Conservation (phyloP, 1,140 invertebrate species). For the Zaprionus capensis region DNA sequence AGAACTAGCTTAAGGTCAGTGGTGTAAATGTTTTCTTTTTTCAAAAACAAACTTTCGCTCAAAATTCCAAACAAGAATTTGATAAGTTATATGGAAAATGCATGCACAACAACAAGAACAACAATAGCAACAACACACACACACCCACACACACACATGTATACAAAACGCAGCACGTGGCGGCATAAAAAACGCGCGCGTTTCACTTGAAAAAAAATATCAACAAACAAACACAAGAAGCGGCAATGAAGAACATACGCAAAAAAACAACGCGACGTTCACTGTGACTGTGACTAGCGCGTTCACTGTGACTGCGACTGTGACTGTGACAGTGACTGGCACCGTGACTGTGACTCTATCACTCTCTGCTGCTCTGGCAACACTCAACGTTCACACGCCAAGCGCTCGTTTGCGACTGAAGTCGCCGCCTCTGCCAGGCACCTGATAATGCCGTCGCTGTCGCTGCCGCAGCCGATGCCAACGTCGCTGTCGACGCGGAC, state of each 20-base stretch:
- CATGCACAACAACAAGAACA: slow-evolving; percentile 23
- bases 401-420: slow-evolving; percentile 79
- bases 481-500: slow-evolving; percentile 7
- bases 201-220: slow-evolving; percentile 39
- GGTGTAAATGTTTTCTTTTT: neutral
- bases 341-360: neutral
- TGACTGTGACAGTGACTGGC: slow-evolving; percentile 1
- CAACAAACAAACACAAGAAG: slow-evolving; percentile 20
- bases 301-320: slow-evolving; percentile 18
- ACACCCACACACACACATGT: slow-evolving; percentile 40
- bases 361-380: slow-evolving; percentile 9
- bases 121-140: slow-evolving; percentile 17
- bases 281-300: slow-evolving; percentile 14
- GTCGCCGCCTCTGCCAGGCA: slow-evolving; percentile 54
- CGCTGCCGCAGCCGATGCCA: slow-evolving; percentile 9
- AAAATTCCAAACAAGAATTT: slow-evolving; percentile 7
- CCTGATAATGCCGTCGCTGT: slow-evolving; percentile 66
- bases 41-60: slow-evolving; percentile 2
- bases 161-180: slow-evolving; percentile 39
- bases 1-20: neutral
- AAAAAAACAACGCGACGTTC: slow-evolving; percentile 37
- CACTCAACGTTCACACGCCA: slow-evolving; percentile 69
- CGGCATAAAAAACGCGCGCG: slow-evolving; percentile 38
- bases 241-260: slow-evolving; percentile 19
- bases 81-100: slow-evolving; percentile 5